Conservation (phyloP, 2,888 invertebrate genomes). For the Troilus luridus region DNA sequence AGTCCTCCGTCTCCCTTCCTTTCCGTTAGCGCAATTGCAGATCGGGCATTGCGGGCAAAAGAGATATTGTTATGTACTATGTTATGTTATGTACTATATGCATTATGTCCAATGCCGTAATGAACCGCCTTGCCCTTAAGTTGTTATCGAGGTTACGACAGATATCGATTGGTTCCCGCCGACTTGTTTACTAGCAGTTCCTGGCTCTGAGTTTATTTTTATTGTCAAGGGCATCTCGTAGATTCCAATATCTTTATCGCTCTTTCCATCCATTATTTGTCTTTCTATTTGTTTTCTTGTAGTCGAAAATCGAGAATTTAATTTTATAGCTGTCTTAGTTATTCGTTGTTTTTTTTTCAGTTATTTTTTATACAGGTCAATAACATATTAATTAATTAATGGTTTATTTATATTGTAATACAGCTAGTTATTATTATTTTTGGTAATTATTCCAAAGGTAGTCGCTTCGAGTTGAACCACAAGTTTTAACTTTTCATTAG, state of each 20-base stretch:
- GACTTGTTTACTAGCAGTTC: neutral
- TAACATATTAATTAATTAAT: too few species aligned
- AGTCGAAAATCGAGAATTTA: neutral
- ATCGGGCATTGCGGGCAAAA: neutral
- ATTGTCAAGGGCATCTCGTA: neutral
- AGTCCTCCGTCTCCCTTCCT: neutral
- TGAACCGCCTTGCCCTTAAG: neutral
- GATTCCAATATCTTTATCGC: neutral
- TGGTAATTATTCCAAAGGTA: too few species aligned
- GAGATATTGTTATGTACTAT: too few species aligned
- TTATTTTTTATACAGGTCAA: too few species aligned
- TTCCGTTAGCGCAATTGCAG: conserved; percentile 12
- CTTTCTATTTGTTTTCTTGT: neutral
- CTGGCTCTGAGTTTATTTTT: neutral
- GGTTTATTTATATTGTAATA: too few species aligned
- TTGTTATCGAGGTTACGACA: conserved; percentile 29
- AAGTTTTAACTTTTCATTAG: too few species aligned
- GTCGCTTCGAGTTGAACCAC: too few species aligned
- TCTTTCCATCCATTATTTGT: neutral
- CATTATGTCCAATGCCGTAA: conserved; percentile 18
- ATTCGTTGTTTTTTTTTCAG: too few species aligned
- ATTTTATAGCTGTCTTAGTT: neutral
- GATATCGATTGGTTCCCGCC: neutral
- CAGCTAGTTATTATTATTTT: too few species aligned
- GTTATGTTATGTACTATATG: neutral